Evolutionary conservation across 2,797 vertebrate genomes (phyloP).

Genomic region (Cyclopterus lumpus): DNA sequence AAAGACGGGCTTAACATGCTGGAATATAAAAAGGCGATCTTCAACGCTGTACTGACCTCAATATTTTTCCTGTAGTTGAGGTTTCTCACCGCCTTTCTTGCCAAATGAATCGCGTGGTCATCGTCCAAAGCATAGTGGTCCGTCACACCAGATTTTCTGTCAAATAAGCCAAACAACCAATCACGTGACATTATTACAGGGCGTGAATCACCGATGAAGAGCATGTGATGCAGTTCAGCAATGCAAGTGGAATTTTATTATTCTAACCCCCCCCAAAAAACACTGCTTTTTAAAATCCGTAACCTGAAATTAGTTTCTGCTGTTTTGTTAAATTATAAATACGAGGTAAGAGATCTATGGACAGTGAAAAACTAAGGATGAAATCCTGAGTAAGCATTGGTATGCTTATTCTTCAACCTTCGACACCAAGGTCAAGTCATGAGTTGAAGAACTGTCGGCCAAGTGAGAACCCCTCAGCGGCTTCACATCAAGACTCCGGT

Average conservation of each 20-base stretch:
- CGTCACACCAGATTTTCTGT: constrained; percentile 95
- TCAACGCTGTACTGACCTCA: constrained; percentile 83
- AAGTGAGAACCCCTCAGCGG: neutral
- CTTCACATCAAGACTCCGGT: neutral
- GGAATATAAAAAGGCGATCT: neutral
- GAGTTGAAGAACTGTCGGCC: too few species aligned
- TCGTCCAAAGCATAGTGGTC: constrained; percentile 97
- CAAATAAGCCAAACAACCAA: constrained; percentile 33
- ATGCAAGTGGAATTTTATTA: neutral
- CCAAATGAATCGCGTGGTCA: constrained; percentile 93
- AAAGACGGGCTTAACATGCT: neutral
- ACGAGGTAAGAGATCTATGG: neutral
- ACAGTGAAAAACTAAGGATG: neutral
- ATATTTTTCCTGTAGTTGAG: constrained; percentile 95
- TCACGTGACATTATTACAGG: constrained; percentile 2
- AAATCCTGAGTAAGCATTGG: too few species aligned
- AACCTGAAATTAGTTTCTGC: neutral
- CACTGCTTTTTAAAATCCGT: neutral
- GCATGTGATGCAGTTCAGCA: neutral
- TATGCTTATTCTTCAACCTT: too few species aligned
- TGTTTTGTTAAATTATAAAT: neutral
- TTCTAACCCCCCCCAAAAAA: too few species aligned
- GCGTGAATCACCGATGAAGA: neutral
- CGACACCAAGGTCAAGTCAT: too few species aligned
- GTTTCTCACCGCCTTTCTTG: constrained; percentile 90